Conservation (phyloP, 2,113 vertebrate genomes). For the Fulmarus glacialis region DNA sequence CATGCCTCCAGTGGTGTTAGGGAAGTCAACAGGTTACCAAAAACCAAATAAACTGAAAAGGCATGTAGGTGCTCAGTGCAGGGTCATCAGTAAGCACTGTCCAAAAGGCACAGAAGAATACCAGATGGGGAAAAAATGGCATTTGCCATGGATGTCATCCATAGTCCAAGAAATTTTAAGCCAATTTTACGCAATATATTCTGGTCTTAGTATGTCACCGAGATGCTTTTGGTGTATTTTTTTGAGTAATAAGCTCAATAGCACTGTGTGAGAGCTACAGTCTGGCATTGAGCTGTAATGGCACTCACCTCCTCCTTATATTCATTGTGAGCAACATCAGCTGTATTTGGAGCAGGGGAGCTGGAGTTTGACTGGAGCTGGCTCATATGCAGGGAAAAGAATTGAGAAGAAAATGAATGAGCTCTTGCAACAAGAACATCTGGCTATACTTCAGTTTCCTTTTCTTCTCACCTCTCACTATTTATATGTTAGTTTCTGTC, state of each 20-base stretch:
- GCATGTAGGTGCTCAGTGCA: background rate
- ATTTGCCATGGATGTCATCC: background rate
- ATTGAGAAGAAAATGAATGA: background rate
- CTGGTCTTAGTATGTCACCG: background rate
- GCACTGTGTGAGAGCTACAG: background rate
- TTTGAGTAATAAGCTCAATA: background rate
- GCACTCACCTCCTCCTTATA: background rate
- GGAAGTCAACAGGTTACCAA: background rate
- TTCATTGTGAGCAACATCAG: background rate
- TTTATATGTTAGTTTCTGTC: background rate
- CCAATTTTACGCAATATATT: background rate
- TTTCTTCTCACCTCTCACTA: slow-evolving; percentile 2
- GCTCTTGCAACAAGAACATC: background rate
- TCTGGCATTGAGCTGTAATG: background rate
- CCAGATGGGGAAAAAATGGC: background rate
- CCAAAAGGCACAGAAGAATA: background rate
- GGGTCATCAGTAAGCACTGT: background rate
- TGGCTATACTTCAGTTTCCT: slow-evolving; percentile 26
- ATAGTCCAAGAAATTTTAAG: background rate
- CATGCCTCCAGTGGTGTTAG: background rate
- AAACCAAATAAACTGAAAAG: background rate
- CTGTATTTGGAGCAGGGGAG: background rate
- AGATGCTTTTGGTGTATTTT: background rate
- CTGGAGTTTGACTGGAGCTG: background rate
- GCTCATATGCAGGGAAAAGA: background rate